A percentile compares a stretch with the other conserved stretches of the same genome.
These are phyloP conservation scores for Drosophila aldrichi DNA, from an alignment of 2,888 invertebrate genomes.

Conservation along the genomic window DNA sequence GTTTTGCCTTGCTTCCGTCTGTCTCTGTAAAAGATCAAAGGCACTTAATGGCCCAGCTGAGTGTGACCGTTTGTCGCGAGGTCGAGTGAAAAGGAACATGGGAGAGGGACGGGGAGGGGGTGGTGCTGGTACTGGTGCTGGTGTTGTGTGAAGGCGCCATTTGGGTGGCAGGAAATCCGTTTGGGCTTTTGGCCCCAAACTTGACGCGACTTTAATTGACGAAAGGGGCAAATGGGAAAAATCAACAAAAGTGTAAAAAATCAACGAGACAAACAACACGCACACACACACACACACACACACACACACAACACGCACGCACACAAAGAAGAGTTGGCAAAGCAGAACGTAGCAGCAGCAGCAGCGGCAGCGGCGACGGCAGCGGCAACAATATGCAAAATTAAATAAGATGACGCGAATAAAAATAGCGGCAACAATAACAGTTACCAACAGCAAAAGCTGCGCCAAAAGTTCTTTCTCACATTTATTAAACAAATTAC, in stretches of 20 bases:
- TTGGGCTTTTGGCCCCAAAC: constrained; percentile 56
- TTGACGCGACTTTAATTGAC: constrained; percentile 71
- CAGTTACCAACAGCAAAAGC: constrained; percentile 44
- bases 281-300: constrained; percentile 26
- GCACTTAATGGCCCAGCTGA: constrained; percentile 69
- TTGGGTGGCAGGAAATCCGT: constrained; percentile 59
- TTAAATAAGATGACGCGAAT: constrained; percentile 76
- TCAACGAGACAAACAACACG: constrained; percentile 48
- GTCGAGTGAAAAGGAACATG: background rate
- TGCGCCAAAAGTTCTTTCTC: constrained; percentile 58
- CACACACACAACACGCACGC: constrained; percentile 4
- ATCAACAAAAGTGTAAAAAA: constrained; percentile 64
- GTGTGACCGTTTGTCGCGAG: constrained; percentile 45
- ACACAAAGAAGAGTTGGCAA: constrained; percentile 33
- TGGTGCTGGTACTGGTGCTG: background rate
- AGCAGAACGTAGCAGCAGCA: constrained; percentile 50
- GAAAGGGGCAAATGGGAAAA: constrained; percentile 63
- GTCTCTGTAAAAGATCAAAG: constrained; percentile 74
- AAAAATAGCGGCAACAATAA: constrained; percentile 58
- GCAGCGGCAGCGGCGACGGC: constrained; percentile 22
- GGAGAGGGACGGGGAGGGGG: background rate
- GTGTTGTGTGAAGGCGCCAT: constrained; percentile 34
- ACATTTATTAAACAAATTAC: constrained; percentile 79
- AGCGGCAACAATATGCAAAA: constrained; percentile 72
- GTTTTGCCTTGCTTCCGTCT: constrained; percentile 15